Evolutionary conservation across 2,888 invertebrate genomes (phyloP), one percentile per base, ranked within the genome.

Genomic region (Heliothis peltigera): DNA sequence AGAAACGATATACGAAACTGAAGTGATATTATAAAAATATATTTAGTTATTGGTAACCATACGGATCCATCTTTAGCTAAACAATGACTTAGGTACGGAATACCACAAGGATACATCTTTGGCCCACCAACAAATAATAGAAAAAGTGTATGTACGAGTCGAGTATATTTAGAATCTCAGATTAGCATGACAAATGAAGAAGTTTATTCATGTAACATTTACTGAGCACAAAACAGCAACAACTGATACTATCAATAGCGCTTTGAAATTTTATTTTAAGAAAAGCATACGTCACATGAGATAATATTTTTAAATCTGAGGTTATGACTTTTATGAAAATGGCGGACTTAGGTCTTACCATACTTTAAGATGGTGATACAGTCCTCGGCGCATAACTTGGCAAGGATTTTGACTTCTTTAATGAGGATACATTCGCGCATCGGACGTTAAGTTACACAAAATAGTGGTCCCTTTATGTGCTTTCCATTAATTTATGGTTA

Each of bases 21-120:
- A n/a, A n/a, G n/a, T n/a, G n/a, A n/a, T n/a, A n/a, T n/a, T n/a
- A n/a, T n/a, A n/a, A n/a, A n/a, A n/a, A n/a, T n/a, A n/a, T n/a
- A n/a, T n/a, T n/a, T n/a, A n/a, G n/a, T n/a, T n/a, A n/a, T n/a
- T n/a, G n/a, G n/a, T n/a, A n/a, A n/a, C n/a, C n/a, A n/a, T 2
- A 10, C 12, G 12, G 32, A 2, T 25, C 25, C 4, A 6, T 32
- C 32, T 32, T 32, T 32, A 12, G 32, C 32, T 32, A 2, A 8
- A 5, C 3, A 32, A 21, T 39, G 15, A 28, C 4, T 25, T n/a
- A n/a, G n/a, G n/a, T 17, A 48, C 12, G 10, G 48, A 18, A 15
- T 62, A 1, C 42, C 5, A 48, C 42, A 48, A 7, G 61, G 61
- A 18, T 15, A 25, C 28, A 43, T 35, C 15, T 18, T 62, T 19